phyloP scores from a whole-genome alignment of 2,888 invertebrate species.

The Marronus borbonicus region DNA sequence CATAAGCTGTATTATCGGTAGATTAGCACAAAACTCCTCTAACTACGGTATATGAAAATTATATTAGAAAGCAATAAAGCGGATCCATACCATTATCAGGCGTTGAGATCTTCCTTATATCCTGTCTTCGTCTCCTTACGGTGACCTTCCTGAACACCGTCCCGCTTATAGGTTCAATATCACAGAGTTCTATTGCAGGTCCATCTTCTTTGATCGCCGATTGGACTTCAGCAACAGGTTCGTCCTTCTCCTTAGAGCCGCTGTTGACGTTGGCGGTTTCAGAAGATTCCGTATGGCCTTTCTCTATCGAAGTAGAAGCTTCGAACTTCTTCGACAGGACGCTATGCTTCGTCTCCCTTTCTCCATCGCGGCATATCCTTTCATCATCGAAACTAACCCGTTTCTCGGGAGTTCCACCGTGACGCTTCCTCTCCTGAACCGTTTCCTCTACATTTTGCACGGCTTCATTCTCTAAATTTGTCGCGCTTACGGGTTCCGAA shows the following conservation, averaged over 20 bases:
- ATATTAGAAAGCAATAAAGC: background rate
- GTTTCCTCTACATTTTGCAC: background rate
- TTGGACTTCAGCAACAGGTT: slow-evolving; percentile 18
- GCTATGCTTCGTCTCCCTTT: slow-evolving; percentile 16
- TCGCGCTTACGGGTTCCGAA: slow-evolving; percentile 10
- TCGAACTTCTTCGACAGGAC: slow-evolving; percentile 8
- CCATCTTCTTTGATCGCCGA: slow-evolving; percentile 56
- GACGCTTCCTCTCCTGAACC: slow-evolving; percentile 47
- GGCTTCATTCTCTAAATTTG: background rate
- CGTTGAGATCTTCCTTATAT: slow-evolving; percentile 67
- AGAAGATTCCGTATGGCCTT: background rate
- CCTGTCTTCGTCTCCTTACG: slow-evolving; percentile 74
- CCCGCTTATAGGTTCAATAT: slow-evolving; percentile 75
- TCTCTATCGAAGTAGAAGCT: background rate
- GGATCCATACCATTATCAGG: slow-evolving; percentile 66
- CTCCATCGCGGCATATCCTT: background rate
- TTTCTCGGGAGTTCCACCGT: slow-evolving; percentile 51
- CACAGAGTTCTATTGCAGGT: slow-evolving; percentile 63
- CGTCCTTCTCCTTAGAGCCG: slow-evolving; percentile 6
- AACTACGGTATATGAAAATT: no score
- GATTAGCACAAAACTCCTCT: no score
- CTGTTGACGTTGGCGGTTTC: background rate
- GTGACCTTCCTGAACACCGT: slow-evolving; percentile 79
- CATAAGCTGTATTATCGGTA: background rate
- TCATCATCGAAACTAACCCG: slow-evolving; percentile 57